Conservation (phyloP, 2,113 vertebrate species). For the Ursus arctos region DNA sequence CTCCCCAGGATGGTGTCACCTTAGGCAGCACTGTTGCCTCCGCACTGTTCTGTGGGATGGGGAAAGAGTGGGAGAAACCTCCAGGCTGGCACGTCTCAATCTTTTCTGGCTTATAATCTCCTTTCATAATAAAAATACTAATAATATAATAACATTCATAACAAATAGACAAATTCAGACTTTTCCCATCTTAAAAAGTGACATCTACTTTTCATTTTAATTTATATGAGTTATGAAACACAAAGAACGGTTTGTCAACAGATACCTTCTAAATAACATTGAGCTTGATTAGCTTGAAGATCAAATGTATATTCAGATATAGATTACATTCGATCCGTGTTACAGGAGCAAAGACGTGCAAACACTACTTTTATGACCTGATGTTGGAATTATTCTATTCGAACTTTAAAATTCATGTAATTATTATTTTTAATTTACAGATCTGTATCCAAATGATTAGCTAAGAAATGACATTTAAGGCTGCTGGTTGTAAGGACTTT, state of each 20-base stretch:
- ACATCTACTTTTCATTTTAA: neutral
- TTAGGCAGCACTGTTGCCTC: neutral
- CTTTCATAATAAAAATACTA: neutral
- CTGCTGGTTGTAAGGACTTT: neutral
- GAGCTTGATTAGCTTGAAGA: constrained; percentile 22
- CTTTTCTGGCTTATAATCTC: neutral
- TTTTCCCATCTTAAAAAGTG: constrained; percentile 6
- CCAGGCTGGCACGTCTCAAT: neutral
- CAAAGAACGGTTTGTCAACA: neutral
- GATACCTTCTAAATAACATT: constrained; percentile 3
- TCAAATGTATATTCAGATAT: neutral
- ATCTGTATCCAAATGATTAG: neutral
- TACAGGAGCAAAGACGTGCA: neutral
- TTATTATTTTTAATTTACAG: constrained; percentile 7
- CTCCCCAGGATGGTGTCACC: too few relatives aligned
- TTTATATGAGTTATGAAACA: constrained; percentile 24
- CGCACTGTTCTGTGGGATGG: neutral
- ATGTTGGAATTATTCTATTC: constrained; percentile 16
- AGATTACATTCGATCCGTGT: neutral
- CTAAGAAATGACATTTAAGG: neutral
- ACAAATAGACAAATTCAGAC: constrained; percentile 7
- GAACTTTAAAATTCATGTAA: constrained; percentile 39
- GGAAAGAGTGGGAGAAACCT: neutral
- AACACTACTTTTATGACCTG: constrained; percentile 2
- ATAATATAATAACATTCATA: neutral